These are phyloP conservation scores for Euschistus heros DNA, from an alignment of 1,140 invertebrate species.

Conservation along the genomic window DNA sequence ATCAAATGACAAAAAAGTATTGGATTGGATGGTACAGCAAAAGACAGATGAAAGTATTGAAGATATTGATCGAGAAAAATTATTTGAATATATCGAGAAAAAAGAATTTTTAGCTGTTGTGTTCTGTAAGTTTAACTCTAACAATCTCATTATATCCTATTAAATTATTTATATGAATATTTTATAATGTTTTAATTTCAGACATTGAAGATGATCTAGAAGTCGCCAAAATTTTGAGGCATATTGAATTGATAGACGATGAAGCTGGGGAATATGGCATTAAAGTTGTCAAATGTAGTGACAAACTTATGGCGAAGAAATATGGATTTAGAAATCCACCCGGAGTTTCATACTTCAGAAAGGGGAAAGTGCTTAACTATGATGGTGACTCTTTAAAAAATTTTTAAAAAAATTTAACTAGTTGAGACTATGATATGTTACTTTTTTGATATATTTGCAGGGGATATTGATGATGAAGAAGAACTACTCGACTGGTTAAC, in stretches of 20 bases:
- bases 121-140: slow-evolving; percentile 65
- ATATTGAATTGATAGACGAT: slow-evolving; percentile 83
- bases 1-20: slow-evolving; percentile 68
- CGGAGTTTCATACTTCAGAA: slow-evolving; percentile 82
- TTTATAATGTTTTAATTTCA: slow-evolving; percentile 35
- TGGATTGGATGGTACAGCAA: slow-evolving; percentile 84
- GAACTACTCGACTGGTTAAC: slow-evolving; percentile 89
- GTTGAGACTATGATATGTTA: neutral
- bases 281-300: slow-evolving; percentile 80
- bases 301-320: slow-evolving; percentile 87
- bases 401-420: neutral
- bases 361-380: slow-evolving; percentile 82
- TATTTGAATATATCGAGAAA: slow-evolving; percentile 77
- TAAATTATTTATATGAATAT: neutral
- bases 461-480: slow-evolving; percentile 83
- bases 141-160: neutral
- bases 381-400: slow-evolving; percentile 47
- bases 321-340: slow-evolving; percentile 82
- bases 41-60: slow-evolving; percentile 89
- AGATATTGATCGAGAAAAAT: slow-evolving; percentile 72
- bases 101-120: slow-evolving; percentile 86
- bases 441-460: slow-evolving; percentile 31
- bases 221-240: slow-evolving; percentile 62
- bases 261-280: slow-evolving; percentile 86
- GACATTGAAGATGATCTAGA: slow-evolving; percentile 74